These are phyloP conservation scores for Carettochelys insculpta DNA, from an alignment of 2,113 vertebrate species.

Conservation along the genomic window DNA sequence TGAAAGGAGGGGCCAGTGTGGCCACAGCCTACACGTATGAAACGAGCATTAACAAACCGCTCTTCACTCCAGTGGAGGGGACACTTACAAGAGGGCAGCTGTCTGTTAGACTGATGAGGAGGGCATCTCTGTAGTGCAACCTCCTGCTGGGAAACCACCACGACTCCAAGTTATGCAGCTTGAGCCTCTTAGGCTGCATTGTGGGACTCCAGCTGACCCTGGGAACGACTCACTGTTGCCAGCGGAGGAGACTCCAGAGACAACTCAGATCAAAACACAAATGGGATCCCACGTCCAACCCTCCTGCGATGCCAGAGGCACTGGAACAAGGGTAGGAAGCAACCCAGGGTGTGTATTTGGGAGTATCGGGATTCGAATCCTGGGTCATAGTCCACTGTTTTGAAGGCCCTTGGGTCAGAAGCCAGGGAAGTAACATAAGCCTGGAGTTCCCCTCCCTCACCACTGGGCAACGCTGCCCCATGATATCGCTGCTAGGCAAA, in stretches of 20 bases:
- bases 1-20: too few species aligned
- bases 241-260: neutral
- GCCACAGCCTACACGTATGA: too few species aligned
- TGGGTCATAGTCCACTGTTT: neutral
- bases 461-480: too few species aligned
- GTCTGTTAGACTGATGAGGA: neutral
- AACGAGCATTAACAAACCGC: neutral
- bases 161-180: neutral
- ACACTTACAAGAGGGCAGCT: neutral
- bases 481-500: neutral
- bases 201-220: neutral
- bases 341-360: neutral
- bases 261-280: neutral
- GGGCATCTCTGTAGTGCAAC: neutral
- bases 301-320: neutral
- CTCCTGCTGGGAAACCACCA: neutral
- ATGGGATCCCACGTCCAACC: neutral
- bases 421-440: neutral
- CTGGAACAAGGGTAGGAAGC: neutral
- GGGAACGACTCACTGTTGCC: neutral
- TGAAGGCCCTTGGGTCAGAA: neutral
- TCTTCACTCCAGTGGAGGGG: neutral
- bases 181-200: neutral
- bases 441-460: too few species aligned
- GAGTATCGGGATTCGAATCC: neutral